phyloP scores from a whole-genome alignment of 1,140 invertebrate species.

The Drosophila teissieri region DNA sequence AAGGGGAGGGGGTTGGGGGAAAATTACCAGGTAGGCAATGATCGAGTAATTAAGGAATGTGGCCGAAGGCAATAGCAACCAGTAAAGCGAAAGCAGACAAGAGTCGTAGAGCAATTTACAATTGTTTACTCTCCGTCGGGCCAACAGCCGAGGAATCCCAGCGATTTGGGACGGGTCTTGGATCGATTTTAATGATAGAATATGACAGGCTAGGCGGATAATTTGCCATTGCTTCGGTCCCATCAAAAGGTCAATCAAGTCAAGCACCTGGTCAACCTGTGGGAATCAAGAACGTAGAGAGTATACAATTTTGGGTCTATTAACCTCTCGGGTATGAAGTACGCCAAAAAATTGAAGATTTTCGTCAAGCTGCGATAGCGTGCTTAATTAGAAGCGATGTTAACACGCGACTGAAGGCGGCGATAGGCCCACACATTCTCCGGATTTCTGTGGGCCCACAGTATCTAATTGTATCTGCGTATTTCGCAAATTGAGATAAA shows the following conservation, averaged over 20 bases:
- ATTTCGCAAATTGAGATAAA: conserved; percentile 72
- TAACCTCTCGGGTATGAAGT: not conserved
- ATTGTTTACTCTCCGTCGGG: conserved; percentile 54
- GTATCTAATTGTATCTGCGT: conserved; percentile 56
- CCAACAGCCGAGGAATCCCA: conserved; percentile 27
- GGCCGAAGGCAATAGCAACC: conserved; percentile 38
- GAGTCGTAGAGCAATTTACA: conserved; percentile 52
- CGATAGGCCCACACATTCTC: conserved; percentile 16
- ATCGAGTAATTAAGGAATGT: conserved; percentile 58
- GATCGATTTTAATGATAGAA: conserved; percentile 26
- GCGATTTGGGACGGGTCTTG: conserved; percentile 18
- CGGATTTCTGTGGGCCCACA: conserved; percentile 27
- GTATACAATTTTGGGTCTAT: conserved; percentile 12
- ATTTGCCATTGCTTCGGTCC: conserved; percentile 57
- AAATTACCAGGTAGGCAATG: conserved; percentile 31
- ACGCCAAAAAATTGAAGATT: not conserved
- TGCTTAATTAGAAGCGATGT: conserved; percentile 69
- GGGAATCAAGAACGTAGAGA: not conserved
- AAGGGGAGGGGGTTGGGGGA: too few species aligned
- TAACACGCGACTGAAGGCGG: conserved; percentile 59
- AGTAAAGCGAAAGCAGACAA: conserved; percentile 38
- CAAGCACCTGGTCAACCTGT: not conserved
- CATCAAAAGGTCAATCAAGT: conserved; percentile 42
- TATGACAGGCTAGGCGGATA: conserved; percentile 51
- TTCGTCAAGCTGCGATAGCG: conserved; percentile 5